phyloP scores from a whole-genome alignment of 1,140 invertebrate species.

The Coptotermes formosanus region DNA sequence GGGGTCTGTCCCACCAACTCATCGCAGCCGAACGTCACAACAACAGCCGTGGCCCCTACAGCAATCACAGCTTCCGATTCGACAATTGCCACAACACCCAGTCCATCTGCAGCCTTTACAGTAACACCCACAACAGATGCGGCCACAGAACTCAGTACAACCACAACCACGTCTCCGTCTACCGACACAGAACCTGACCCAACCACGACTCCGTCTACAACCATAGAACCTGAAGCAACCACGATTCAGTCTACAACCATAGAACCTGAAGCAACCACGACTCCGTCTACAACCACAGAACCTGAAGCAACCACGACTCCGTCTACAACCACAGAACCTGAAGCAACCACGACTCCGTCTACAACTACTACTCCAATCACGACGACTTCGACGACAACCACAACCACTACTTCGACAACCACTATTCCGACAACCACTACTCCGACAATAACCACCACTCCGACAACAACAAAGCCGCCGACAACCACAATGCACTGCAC shows the following conservation, averaged over 20 bases:
- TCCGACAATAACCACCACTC: too few relatives aligned
- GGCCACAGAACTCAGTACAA: too few relatives aligned
- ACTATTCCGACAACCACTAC: background rate
- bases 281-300: too few relatives aligned
- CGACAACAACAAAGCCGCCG: background rate
- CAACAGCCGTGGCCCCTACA: background rate
- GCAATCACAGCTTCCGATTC: background rate
- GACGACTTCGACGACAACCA: too few relatives aligned
- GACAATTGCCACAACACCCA: background rate
- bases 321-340: too few relatives aligned
- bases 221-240: background rate
- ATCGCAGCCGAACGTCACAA: too few relatives aligned
- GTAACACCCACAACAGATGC: too few relatives aligned
- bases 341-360: too few relatives aligned
- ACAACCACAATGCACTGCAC: background rate
- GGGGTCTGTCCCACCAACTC: too few relatives aligned
- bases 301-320: too few relatives aligned
- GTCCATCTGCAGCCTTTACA: background rate
- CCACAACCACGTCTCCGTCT: background rate
- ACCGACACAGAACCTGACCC: background rate
- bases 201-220: background rate
- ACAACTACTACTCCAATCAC: too few relatives aligned
- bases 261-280: background rate
- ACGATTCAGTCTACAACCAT: background rate
- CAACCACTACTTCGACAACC: background rate